Conservation (phyloP, 2,888 invertebrate species). For the Iphiclides podalirius region DNA sequence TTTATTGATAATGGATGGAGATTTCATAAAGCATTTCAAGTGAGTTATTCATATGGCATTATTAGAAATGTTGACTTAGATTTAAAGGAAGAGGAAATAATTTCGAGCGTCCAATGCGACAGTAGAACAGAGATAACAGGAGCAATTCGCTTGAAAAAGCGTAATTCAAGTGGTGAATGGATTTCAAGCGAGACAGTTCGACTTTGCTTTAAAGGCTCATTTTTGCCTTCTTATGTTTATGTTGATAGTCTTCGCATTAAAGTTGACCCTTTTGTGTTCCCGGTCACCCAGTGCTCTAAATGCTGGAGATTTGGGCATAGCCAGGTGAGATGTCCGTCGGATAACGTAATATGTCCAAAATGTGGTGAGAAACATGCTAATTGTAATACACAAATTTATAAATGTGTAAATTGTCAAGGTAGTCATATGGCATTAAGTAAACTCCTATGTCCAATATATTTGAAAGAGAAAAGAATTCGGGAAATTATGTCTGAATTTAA, state of each 20-base stretch:
- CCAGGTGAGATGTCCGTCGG: conserved; percentile 16
- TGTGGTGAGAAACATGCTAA: conserved; percentile 27
- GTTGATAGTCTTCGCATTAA: background rate
- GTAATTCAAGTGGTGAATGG: background rate
- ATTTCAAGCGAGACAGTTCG: background rate
- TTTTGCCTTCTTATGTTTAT: background rate
- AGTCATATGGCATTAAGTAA: conserved; percentile 29
- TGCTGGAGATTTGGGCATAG: background rate
- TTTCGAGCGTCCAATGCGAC: background rate
- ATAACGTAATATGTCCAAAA: conserved; percentile 26
- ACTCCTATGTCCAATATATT: conserved; percentile 28
- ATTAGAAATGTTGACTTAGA: background rate
- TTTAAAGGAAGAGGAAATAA: background rate
- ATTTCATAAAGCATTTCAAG: background rate
- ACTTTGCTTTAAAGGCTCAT: background rate
- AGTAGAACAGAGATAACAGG: background rate
- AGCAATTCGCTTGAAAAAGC: background rate
- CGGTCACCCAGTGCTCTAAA: background rate
- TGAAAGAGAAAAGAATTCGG: conserved; percentile 31
- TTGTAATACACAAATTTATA: conserved; percentile 25
- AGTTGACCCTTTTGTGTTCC: background rate
- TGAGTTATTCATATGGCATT: background rate
- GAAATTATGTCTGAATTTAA: conserved; percentile 29
- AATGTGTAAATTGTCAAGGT: conserved; percentile 29
- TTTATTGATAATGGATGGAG: background rate